phyloP scores from a whole-genome alignment of 2,888 invertebrate genomes.

The Glaucopsyche alexis region DNA sequence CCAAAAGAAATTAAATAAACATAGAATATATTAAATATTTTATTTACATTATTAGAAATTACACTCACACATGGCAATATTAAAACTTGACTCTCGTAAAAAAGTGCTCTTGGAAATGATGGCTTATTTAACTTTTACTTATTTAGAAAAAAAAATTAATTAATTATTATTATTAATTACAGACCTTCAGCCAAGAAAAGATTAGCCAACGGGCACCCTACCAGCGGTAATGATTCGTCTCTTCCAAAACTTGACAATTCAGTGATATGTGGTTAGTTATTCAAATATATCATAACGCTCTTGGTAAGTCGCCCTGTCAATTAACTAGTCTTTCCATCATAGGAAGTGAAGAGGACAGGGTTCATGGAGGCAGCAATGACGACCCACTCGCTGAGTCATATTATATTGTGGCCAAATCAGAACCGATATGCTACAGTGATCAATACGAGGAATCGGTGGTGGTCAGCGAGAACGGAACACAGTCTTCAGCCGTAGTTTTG shows the following conservation, averaged over 20 bases:
- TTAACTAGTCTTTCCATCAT: slow-evolving; percentile 8
- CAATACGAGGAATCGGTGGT: no score
- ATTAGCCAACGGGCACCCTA: no score
- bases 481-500: no score
- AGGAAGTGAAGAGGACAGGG: slow-evolving; percentile 22
- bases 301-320: background rate
- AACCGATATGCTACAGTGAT: no score
- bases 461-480: no score
- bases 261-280: slow-evolving; percentile 8
- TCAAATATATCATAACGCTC: slow-evolving; percentile 19
- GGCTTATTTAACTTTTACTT: no score
- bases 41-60: no score
- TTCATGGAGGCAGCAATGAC: slow-evolving; percentile 6
- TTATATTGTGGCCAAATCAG: background rate
- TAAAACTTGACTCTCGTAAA: no score
- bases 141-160: slow-evolving; percentile 8
- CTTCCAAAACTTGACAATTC: slow-evolving; percentile 1
- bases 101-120: no score
- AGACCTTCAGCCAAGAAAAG: slow-evolving; percentile 17
- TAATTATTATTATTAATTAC: background rate
- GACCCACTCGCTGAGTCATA: background rate
- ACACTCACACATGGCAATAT: no score
- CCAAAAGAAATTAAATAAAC: no score
- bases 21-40: no score
- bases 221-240: background rate